Percentiles rank a stretch among this genome's conserved stretches.
Conservation (phyloP, 1,140 invertebrate genomes). For the Micrasema minimum region DNA sequence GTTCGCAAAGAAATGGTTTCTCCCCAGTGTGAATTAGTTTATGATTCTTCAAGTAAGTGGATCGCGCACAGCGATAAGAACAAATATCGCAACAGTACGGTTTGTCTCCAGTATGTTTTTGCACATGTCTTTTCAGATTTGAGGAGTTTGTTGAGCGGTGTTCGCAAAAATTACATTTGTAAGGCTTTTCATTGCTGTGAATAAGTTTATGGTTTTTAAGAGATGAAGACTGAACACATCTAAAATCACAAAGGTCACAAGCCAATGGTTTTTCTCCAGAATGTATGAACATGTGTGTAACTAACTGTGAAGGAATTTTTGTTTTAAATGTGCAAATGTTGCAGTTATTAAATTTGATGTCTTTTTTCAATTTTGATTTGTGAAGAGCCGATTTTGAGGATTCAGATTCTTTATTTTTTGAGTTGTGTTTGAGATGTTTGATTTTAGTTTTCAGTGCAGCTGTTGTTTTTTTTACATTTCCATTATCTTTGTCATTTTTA, state of each 20-base stretch:
- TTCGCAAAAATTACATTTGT: constrained; percentile 38
- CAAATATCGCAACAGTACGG: constrained; percentile 44
- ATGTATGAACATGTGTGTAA: constrained; percentile 43
- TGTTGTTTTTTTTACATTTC: constrained; percentile 3
- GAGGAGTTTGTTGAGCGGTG: constrained; percentile 47
- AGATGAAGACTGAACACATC: constrained; percentile 37
- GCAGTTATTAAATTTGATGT: constrained; percentile 30
- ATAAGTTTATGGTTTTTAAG: constrained; percentile 40
- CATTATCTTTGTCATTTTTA: background rate
- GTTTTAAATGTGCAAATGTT: constrained; percentile 42
- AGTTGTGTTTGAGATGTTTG: background rate
- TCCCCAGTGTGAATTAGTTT: constrained; percentile 41
- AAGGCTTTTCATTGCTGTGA: constrained; percentile 43
- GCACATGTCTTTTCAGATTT: constrained; percentile 43
- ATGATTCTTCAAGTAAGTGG: constrained; percentile 45
- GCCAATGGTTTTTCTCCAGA: constrained; percentile 44
- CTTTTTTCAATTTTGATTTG: constrained; percentile 21
- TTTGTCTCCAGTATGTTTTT: constrained; percentile 45
- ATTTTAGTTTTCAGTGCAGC: constrained; percentile 23
- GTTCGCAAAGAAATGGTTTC: constrained; percentile 46
- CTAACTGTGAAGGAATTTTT: constrained; percentile 46
- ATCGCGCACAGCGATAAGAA: constrained; percentile 43
- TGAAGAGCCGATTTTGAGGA: background rate
- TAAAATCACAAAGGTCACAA: constrained; percentile 45
- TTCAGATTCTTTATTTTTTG: constrained; percentile 35